Evolutionary conservation across 1,140 invertebrate genomes (phyloP).

Genomic region (Sycobia sp.): DNA sequence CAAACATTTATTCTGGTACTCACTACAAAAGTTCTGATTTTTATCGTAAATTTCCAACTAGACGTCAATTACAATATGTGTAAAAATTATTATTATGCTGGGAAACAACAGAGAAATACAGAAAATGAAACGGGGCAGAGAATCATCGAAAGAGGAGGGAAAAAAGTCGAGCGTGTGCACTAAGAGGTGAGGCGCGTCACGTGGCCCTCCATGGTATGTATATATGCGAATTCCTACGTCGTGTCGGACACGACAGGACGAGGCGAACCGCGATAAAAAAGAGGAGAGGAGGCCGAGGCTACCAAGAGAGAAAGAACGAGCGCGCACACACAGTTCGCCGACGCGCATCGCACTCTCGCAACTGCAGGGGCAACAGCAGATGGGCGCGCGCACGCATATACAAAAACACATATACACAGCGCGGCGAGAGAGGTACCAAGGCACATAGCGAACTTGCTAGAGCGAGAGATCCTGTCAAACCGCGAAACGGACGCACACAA

Average conservation of each 20-base stretch:
- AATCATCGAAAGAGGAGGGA: not conserved
- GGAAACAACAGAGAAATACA: not conserved
- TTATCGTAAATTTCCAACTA: too few species aligned
- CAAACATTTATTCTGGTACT: too few species aligned
- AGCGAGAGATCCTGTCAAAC: not conserved
- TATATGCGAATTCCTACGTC: not conserved
- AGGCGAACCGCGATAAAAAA: too few species aligned
- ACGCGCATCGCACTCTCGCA: too few species aligned
- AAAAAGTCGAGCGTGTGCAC: constrained; percentile 5
- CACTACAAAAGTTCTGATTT: too few species aligned
- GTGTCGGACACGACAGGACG: not conserved
- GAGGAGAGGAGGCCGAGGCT: not conserved
- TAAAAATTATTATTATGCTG: too few species aligned
- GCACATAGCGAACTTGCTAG: not conserved
- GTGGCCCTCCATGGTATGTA: constrained; percentile 1
- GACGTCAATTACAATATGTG: too few species aligned
- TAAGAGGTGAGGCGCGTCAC: constrained; percentile 5
- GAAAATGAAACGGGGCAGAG: not conserved
- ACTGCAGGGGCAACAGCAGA: too few species aligned
- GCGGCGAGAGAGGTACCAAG: not conserved
- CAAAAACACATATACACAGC: not conserved
- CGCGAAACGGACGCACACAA: not conserved
- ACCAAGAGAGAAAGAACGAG: not conserved
- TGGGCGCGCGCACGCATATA: constrained; percentile 22
- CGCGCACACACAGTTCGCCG: not conserved